phyloP scores from a whole-genome alignment of 2,888 invertebrate species.

The Chironomus tentans region DNA sequence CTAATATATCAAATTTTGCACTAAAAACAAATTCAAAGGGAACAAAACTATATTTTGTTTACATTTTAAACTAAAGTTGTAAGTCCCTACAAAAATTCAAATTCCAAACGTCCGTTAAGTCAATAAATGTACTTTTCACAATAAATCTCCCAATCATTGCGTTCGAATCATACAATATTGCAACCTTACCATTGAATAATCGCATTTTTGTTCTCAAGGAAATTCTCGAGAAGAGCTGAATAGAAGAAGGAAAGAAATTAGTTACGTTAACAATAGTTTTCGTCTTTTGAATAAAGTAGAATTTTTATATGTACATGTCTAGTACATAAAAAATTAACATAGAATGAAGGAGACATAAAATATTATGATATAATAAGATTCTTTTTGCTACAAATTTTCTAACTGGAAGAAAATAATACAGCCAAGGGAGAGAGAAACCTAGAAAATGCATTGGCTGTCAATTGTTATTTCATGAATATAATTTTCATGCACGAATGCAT shows the following conservation, averaged over 20 bases:
- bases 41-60: no score
- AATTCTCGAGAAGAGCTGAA: background rate
- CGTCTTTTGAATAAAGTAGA: no score
- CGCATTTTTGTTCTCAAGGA: no score
- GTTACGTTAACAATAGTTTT: no score
- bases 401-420: background rate
- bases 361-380: background rate
- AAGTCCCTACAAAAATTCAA: background rate
- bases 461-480: background rate
- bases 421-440: background rate
- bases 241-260: background rate
- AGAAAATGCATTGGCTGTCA: background rate
- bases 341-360: background rate
- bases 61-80: no score
- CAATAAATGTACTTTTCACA: no score
- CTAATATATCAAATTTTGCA: no score
- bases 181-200: no score
- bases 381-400: background rate
- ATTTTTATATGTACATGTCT: background rate
- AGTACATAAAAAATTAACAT: slow-evolving; percentile 8
- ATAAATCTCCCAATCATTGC: no score
- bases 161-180: no score
- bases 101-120: background rate
- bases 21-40: no score
- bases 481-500: background rate